Evolutionary conservation across 2,797 vertebrate genomes (phyloP).

Genomic region (Rhynchotus rufescens): DNA sequence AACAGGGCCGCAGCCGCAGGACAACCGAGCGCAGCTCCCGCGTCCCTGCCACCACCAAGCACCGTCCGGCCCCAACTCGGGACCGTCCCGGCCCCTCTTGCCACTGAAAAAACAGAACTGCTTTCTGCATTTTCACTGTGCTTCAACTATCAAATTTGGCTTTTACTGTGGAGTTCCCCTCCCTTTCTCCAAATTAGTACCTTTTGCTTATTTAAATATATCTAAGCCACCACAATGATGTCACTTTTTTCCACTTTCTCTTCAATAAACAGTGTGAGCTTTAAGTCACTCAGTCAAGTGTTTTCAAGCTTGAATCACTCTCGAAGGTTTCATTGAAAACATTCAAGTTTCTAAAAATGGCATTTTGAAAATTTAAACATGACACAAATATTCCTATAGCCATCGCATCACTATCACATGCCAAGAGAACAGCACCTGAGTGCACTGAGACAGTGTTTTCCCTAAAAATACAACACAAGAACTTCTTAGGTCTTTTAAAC

Average conservation of each 20-base stretch:
- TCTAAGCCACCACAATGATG: slow-evolving; percentile 33
- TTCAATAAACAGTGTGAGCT: slow-evolving; percentile 31
- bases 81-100: background rate
- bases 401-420: background rate
- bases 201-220: slow-evolving; percentile 57
- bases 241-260: slow-evolving; percentile 45
- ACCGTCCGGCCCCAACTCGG: background rate
- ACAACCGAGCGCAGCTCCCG: background rate
- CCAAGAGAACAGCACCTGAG: background rate
- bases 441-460: background rate
- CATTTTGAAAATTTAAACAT: background rate
- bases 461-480: background rate
- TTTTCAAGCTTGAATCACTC: slow-evolving; percentile 1
- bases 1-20: background rate
- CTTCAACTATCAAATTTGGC: slow-evolving; percentile 47
- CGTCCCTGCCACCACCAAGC: background rate
- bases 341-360: background rate
- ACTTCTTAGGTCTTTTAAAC: background rate
- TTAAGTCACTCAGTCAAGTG: slow-evolving; percentile 10
- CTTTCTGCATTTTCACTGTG: slow-evolving; percentile 10
- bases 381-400: background rate
- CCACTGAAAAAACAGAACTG: no score
- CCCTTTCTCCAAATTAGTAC: slow-evolving; percentile 3
- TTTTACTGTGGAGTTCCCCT: slow-evolving; percentile 35
- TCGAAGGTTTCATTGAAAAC: slow-evolving; percentile 1